These are phyloP conservation scores for Trissolcus japonicus DNA, from an alignment of 2,888 invertebrate species.

Conservation along the genomic window DNA sequence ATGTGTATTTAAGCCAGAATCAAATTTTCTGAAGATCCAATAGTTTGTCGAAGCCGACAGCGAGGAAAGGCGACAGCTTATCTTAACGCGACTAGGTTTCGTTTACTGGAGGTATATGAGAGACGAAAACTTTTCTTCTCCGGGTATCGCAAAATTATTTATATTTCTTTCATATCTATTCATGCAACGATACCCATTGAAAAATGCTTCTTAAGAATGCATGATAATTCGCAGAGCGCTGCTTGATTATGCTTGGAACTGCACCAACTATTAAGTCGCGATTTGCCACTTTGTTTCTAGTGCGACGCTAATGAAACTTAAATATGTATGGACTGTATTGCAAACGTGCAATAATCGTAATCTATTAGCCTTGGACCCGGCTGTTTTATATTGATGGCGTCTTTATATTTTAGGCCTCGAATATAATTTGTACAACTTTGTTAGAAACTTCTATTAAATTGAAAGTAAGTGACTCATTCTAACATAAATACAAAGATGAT, in stretches of 20 bases:
- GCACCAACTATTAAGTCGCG: constrained; percentile 21
- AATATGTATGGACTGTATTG: constrained; percentile 7
- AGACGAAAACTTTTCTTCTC: constrained; percentile 18
- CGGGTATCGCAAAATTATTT: constrained; percentile 32
- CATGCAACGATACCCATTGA: constrained; percentile 37
- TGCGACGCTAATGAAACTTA: constrained; percentile 35
- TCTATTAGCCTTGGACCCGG: constrained; percentile 40
- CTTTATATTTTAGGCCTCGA: constrained; percentile 10
- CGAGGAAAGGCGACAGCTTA: constrained; percentile 4
- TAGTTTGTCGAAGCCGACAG: not conserved
- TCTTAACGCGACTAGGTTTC: constrained; percentile 28
- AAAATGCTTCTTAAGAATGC: constrained; percentile 27
- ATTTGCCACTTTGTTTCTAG: constrained; percentile 35
- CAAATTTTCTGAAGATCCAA: not conserved
- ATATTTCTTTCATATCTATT: constrained; percentile 34
- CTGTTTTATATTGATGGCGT: constrained; percentile 45
- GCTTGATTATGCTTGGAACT: constrained; percentile 41
- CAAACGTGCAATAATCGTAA: constrained; percentile 34
- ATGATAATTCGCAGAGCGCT: constrained; percentile 27
- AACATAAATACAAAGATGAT: not conserved
- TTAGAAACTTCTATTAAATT: not conserved
- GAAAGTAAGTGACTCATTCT: not conserved
- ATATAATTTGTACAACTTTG: too few relatives aligned
- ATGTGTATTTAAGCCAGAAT: too few relatives aligned
- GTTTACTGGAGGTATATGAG: constrained; percentile 22